These are phyloP conservation scores for Sebastes elongatus DNA, from an alignment of 2,797 vertebrate species.

Conservation along the genomic window DNA sequence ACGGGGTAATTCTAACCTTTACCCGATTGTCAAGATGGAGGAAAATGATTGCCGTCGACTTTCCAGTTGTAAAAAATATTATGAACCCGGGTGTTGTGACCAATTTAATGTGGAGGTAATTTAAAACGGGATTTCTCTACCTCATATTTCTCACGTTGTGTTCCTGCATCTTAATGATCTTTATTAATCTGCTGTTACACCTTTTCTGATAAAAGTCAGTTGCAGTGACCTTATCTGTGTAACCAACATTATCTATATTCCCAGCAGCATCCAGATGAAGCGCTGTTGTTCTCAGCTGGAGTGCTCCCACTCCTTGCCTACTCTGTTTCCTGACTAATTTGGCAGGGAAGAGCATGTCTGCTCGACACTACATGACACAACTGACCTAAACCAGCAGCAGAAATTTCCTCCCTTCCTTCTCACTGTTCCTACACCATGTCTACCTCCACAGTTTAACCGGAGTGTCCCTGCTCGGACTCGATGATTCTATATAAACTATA, in stretches of 20 bases:
- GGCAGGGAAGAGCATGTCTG: conserved; percentile 57
- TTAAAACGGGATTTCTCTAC: conserved; percentile 6
- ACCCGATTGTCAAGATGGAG: background rate
- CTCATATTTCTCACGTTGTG: conserved; percentile 24
- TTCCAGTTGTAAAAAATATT: conserved; percentile 8
- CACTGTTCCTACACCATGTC: conserved; percentile 32
- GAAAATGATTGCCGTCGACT: background rate
- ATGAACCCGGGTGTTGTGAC: background rate
- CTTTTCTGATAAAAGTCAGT: conserved; percentile 48
- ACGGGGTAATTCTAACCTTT: background rate
- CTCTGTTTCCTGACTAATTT: conserved; percentile 69
- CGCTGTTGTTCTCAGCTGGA: conserved; percentile 65
- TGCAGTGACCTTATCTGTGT: conserved; percentile 63
- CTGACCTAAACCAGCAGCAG: conserved; percentile 62
- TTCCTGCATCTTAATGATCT: conserved; percentile 43
- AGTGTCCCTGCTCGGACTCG: background rate
- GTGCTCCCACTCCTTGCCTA: conserved; percentile 52
- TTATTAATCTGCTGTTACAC: conserved; percentile 41
- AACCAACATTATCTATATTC: conserved; percentile 61
- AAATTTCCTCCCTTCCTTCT: conserved; percentile 45
- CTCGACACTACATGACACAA: conserved; percentile 61
- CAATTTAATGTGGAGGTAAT: conserved; percentile 2
- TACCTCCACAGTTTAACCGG: conserved; percentile 22
- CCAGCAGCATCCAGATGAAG: conserved; percentile 56
- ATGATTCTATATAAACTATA: background rate